phyloP scores from a whole-genome alignment of 2,797 vertebrate species.

The Margarornis squamiger region DNA sequence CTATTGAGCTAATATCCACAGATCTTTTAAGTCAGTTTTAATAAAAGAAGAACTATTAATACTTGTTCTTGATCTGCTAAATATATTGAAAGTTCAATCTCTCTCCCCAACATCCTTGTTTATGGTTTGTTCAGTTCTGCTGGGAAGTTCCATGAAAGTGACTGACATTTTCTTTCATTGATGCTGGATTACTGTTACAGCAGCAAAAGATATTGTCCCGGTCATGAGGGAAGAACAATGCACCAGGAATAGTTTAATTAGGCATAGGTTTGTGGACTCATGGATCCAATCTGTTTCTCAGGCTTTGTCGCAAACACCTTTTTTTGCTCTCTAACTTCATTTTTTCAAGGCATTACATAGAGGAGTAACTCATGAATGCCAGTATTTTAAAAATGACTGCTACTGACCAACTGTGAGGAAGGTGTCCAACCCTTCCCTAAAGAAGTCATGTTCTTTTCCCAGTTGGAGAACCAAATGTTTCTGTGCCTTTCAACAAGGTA shows the following conservation, averaged over 20 bases:
- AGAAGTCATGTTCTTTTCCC: neutral
- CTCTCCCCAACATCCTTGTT: neutral
- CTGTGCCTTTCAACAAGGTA: neutral
- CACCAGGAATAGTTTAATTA: neutral
- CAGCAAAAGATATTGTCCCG: neutral
- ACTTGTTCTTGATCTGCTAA: constrained; percentile 10
- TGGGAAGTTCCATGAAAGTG: constrained; percentile 2
- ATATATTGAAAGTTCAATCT: constrained; percentile 49
- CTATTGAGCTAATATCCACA: neutral
- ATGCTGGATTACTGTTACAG: constrained; percentile 21
- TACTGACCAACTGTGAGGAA: neutral
- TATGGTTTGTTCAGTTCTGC: constrained; percentile 10
- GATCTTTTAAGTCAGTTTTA: constrained; percentile 55
- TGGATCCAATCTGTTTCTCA: neutral
- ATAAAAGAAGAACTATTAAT: constrained; percentile 54
- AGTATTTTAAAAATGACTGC: neutral
- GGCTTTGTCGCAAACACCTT: neutral
- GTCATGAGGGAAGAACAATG: neutral
- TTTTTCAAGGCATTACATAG: neutral
- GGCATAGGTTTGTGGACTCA: neutral
- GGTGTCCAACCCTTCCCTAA: neutral
- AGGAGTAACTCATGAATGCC: neutral
- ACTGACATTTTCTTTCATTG: constrained; percentile 3
- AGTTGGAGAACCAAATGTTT: neutral
- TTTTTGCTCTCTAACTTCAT: neutral